Conservation (phyloP, 1,140 invertebrate species). For the Octopus bimaculoides region DNA sequence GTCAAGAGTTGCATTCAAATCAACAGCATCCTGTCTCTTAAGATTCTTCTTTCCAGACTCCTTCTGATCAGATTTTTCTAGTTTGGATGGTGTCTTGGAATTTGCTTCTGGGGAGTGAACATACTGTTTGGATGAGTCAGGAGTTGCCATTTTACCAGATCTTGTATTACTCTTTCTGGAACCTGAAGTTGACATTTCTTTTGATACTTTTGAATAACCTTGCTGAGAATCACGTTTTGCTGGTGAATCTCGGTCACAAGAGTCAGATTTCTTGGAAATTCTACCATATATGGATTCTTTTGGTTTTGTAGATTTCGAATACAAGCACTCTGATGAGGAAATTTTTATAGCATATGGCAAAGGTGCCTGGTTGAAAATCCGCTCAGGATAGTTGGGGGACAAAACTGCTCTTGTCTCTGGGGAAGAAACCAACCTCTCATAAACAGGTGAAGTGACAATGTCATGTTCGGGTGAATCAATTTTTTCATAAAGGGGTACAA, state of each 20-base stretch:
- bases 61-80: no score
- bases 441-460: background rate
- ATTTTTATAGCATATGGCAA: background rate
- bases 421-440: background rate
- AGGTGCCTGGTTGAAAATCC: background rate
- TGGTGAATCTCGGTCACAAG: background rate
- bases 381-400: background rate
- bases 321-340: background rate
- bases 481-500: background rate
- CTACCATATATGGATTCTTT: background rate
- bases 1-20: background rate
- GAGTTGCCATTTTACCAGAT: no score
- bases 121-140: no score
- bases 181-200: no score
- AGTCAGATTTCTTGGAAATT: background rate
- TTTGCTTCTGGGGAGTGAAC: no score
- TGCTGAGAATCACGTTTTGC: background rate
- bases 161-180: no score
- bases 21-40: background rate
- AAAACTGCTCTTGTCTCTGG: background rate
- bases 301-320: constrained; percentile 7
- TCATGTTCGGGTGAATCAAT: constrained; percentile 1
- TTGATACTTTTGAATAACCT: no score
- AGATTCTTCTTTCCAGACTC: no score
- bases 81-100: no score